Conservation (phyloP, 2,797 vertebrate species). For the Oreochromis mossambicus region DNA sequence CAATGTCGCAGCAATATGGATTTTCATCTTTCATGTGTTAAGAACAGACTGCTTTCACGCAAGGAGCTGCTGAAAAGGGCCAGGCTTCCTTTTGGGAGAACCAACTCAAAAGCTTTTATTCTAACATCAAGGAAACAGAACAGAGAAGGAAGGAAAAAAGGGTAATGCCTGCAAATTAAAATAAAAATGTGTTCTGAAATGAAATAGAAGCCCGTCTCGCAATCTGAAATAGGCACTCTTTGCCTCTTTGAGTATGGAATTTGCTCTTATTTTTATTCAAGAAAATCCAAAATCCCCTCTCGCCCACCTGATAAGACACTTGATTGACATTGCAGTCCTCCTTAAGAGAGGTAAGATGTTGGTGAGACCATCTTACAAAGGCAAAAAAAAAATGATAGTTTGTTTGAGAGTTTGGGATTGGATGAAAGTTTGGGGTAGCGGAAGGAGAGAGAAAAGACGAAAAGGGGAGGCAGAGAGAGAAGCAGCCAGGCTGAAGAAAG, state of each 20-base stretch:
- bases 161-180: slow-evolving; percentile 3
- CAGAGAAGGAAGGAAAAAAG: background rate
- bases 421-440: background rate
- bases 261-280: background rate
- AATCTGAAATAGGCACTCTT: background rate
- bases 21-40: slow-evolving; percentile 34
- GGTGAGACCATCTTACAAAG: background rate
- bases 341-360: background rate
- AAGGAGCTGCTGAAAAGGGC: background rate
- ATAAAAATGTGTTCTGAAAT: background rate
- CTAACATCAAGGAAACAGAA: background rate
- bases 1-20: slow-evolving; percentile 9
- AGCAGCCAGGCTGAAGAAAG: background rate
- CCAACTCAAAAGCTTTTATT: slow-evolving; percentile 8
- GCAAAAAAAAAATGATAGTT: slow-evolving; percentile 2
- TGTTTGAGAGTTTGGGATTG: slow-evolving; percentile 31
- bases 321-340: slow-evolving; percentile 17
- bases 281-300: background rate
- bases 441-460: background rate
- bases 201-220: background rate
- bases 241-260: background rate
- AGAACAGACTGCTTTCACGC: background rate
- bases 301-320: background rate
- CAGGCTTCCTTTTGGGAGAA: background rate
- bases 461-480: background rate